These are phyloP conservation scores for Unio pictorum DNA, from an alignment of 2,888 invertebrate genomes.

Conservation along the genomic window DNA sequence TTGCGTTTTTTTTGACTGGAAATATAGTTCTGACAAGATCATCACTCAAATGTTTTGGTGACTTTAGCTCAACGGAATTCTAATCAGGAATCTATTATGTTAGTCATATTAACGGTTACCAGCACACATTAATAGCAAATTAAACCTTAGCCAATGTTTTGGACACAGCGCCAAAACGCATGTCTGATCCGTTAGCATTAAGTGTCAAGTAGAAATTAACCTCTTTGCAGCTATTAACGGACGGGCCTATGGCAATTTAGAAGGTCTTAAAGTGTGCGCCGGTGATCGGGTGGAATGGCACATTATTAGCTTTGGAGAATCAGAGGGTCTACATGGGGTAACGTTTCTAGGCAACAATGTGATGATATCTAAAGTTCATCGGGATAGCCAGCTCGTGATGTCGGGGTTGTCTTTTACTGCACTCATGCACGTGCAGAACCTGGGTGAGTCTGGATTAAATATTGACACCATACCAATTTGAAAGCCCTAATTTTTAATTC, in stretches of 20 bases:
- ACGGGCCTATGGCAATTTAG: slow-evolving; percentile 26
- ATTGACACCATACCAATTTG: no score
- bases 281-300: slow-evolving; percentile 32
- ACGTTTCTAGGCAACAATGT: slow-evolving; percentile 34
- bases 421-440: slow-evolving; percentile 18
- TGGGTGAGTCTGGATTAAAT: slow-evolving; percentile 7
- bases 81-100: no score
- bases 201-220: no score
- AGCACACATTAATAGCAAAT: no score
- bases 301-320: slow-evolving; percentile 26
- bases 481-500: no score
- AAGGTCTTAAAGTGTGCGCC: slow-evolving; percentile 28
- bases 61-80: no score
- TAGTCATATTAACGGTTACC: no score
- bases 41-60: no score
- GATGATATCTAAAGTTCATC: slow-evolving; percentile 8
- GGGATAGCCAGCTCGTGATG: slow-evolving; percentile 15
- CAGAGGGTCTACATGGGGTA: slow-evolving; percentile 25
- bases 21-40: no score
- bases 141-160: neutral
- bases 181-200: no score
- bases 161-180: neutral
- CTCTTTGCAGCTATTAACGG: slow-evolving; percentile 30
- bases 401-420: slow-evolving; percentile 13
- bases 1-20: no score